Evolutionary conservation across 2,797 vertebrate species (phyloP).

Genomic region (Hirundo rustica): DNA sequence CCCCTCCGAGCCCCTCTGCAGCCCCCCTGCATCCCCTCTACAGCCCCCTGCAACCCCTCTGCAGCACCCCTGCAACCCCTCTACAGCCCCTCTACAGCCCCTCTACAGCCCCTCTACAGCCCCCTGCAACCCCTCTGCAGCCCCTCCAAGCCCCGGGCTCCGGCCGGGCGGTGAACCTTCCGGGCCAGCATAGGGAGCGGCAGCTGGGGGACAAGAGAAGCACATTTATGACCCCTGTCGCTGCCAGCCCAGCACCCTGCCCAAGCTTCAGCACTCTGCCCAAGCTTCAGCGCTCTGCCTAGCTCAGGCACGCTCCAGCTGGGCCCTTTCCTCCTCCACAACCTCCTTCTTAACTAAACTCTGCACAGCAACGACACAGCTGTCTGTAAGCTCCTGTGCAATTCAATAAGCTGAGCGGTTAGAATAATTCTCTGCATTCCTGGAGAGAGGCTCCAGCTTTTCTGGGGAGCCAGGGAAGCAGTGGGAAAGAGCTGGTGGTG

Average conservation of each 20-base stretch:
- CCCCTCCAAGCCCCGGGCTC: not conserved
- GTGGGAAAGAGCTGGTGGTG: not conserved
- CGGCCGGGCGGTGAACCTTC: too few species aligned
- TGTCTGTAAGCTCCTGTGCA: not conserved
- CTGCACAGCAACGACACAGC: not conserved
- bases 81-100: too few species aligned
- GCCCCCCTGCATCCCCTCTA: too few species aligned
- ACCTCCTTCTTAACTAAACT: not conserved
- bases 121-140: too few species aligned
- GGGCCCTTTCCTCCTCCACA: not conserved
- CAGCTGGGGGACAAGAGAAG: not conserved
- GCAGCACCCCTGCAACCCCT: too few species aligned
- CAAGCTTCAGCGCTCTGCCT: not conserved
- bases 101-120: too few species aligned
- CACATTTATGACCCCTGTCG: rapidly evolving
- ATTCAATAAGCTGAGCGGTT: not conserved
- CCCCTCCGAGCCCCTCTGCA: too few species aligned
- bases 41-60: not conserved
- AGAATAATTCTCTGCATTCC: not conserved
- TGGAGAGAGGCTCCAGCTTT: not conserved
- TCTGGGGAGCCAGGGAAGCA: not conserved
- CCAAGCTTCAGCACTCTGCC: not conserved
- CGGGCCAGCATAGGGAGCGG: not conserved
- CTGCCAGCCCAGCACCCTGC: not conserved
- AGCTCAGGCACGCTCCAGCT: rapidly evolving